Conservation (phyloP, 2,797 vertebrate genomes). For the Orientallactaga sibirica region DNA sequence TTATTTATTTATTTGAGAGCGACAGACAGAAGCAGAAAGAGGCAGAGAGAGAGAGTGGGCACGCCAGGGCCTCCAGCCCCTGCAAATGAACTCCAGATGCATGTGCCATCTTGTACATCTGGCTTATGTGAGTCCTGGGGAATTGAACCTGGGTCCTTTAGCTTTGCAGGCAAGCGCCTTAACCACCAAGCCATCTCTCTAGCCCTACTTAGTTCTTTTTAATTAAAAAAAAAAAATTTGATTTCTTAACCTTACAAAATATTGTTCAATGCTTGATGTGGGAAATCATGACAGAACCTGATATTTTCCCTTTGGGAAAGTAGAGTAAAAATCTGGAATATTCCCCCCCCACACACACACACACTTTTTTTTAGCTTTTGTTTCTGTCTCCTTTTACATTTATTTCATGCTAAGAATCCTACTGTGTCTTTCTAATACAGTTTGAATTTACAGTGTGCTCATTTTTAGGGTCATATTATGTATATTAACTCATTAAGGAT, state of each 20-base stretch:
- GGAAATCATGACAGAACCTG: slow-evolving; percentile 24
- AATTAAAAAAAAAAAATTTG: neutral
- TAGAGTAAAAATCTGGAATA: slow-evolving; percentile 33
- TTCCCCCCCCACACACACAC: neutral
- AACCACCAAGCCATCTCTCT: no score
- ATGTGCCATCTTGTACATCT: no score
- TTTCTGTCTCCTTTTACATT: neutral
- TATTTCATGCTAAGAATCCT: slow-evolving; percentile 50
- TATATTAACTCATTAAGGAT: slow-evolving; percentile 44
- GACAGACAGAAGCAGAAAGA: no score
- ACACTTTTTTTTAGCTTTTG: neutral
- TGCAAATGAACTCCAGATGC: no score
- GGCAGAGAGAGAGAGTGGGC: no score
- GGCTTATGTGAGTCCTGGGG: no score
- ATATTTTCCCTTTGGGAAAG: slow-evolving; percentile 37
- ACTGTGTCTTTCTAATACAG: slow-evolving; percentile 52
- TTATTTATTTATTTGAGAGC: no score
- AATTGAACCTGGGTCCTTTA: no score
- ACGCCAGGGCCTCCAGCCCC: no score
- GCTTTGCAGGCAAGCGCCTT: no score
- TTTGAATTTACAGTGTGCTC: neutral
- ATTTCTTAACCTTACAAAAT: slow-evolving; percentile 32
- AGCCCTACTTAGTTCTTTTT: neutral
- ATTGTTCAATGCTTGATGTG: slow-evolving; percentile 36
- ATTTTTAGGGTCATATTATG: slow-evolving; percentile 37